These are phyloP conservation scores for Rhopalosiphum maidis DNA, from an alignment of 1,140 invertebrate species.

Conservation along the genomic window DNA sequence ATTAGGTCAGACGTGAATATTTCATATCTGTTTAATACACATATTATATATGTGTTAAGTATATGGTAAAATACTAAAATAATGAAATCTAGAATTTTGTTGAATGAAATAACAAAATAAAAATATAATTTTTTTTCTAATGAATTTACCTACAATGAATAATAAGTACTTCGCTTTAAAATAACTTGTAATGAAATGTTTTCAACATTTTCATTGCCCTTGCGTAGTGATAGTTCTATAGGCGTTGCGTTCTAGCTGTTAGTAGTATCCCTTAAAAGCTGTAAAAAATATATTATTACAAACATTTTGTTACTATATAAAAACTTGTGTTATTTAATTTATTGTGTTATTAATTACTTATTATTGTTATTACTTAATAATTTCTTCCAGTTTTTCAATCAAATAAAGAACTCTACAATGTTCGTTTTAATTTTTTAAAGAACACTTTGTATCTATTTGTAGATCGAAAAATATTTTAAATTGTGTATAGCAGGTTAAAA, in stretches of 20 bases:
- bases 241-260: not conserved
- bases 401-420: not conserved
- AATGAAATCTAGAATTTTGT: not conserved
- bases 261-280: not conserved
- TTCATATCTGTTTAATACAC: not conserved
- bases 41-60: not conserved
- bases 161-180: not conserved
- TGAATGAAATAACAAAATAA: not conserved
- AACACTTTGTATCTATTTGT: not conserved
- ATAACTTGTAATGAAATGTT: not conserved
- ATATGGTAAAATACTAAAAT: not conserved
- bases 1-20: not conserved
- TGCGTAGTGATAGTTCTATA: no score
- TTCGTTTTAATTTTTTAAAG: slow-evolving; percentile 24
- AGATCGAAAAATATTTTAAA: not conserved
- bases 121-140: not conserved
- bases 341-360: not conserved
- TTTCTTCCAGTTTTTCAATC: not conserved
- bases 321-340: not conserved
- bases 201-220: not conserved
- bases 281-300: not conserved
- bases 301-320: not conserved
- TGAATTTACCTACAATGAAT: no score
- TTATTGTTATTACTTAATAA: not conserved
- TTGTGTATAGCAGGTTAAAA: not conserved